phyloP scores from a whole-genome alignment of 2,113 vertebrate species.

The Psilopsiagon aurifrons region DNA sequence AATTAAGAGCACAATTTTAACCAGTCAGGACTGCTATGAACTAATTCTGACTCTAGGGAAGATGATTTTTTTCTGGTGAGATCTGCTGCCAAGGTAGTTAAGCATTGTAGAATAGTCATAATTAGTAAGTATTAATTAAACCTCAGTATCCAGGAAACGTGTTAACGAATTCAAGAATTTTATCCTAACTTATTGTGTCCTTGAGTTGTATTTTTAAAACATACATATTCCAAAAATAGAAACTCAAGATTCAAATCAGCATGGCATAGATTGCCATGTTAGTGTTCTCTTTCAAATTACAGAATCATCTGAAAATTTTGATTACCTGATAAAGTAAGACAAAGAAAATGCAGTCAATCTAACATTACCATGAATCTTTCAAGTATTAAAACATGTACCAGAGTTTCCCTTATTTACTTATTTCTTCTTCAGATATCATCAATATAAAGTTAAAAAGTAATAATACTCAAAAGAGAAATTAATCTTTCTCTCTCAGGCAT shows the following conservation, averaged over 20 bases:
- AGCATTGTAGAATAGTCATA: background rate
- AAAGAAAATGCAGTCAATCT: background rate
- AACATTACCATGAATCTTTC: background rate
- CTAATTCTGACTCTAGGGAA: background rate
- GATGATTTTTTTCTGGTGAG: background rate
- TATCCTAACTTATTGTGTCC: background rate
- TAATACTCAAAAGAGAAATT: background rate
- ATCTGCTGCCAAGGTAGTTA: background rate
- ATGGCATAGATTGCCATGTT: background rate
- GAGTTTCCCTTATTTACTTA: background rate
- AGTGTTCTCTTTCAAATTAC: background rate
- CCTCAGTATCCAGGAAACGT: background rate
- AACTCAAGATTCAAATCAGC: background rate
- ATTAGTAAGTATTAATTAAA: background rate
- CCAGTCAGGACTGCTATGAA: background rate
- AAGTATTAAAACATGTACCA: background rate
- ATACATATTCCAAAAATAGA: background rate
- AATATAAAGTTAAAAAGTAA: background rate
- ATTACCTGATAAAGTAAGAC: background rate
- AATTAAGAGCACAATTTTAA: background rate
- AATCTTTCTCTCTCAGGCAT: background rate
- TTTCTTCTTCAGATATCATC: background rate
- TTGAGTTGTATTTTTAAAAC: background rate
- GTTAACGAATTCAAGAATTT: background rate
- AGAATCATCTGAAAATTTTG: background rate